These are phyloP conservation scores for Tethya wilhelma DNA, from an alignment of 37 sponge, comb jelly and placozoan species.

Conservation along the genomic window DNA sequence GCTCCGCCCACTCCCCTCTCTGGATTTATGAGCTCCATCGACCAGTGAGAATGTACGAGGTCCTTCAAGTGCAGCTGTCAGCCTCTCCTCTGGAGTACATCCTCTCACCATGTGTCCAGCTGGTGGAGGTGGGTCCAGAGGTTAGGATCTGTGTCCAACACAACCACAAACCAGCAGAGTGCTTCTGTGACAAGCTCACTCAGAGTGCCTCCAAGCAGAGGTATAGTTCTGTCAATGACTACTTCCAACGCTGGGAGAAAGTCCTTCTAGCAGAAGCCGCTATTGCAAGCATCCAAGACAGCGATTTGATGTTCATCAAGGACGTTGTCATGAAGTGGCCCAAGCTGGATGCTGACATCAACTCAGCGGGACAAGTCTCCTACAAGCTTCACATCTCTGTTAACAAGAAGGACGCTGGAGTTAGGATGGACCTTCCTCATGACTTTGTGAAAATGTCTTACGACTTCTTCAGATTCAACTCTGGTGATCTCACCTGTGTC, in stretches of 20 bases:
- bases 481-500: slow-evolving; percentile 22
- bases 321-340: slow-evolving; percentile 43
- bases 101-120: slow-evolving; percentile 12
- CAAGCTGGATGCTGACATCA: neutral
- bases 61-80: slow-evolving; percentile 2
- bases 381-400: neutral
- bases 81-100: neutral
- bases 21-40: slow-evolving; percentile 1
- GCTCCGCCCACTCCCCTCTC: neutral
- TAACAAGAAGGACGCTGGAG: neutral
- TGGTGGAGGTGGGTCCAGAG: slow-evolving; percentile 52
- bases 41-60: neutral
- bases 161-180: slow-evolving; percentile 23
- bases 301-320: slow-evolving; percentile 14
- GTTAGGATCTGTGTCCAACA: slow-evolving; percentile 52
- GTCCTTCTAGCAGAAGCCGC: slow-evolving; percentile 46
- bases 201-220: slow-evolving; percentile 7
- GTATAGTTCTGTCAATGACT: slow-evolving; percentile 28
- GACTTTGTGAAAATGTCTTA: slow-evolving; percentile 15
- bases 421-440: neutral
- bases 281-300: slow-evolving; percentile 9
- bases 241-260: slow-evolving; percentile 41
- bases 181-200: slow-evolving; percentile 9
- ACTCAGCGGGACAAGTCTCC: slow-evolving; percentile 16
- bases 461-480: slow-evolving; percentile 12